Conservation (phyloP, 2,113 vertebrate species). For the Salvelinus fontinalis region DNA sequence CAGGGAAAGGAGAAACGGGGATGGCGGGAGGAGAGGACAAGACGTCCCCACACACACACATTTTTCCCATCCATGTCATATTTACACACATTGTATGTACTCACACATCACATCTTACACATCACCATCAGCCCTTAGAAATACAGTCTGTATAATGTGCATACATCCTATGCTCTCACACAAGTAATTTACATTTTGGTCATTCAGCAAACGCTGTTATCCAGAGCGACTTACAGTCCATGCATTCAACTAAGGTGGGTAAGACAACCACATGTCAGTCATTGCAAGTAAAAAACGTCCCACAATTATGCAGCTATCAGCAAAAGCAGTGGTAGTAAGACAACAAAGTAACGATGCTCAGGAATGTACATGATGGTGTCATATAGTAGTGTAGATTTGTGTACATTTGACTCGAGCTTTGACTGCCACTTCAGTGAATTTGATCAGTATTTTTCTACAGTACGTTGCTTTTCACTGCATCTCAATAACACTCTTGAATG, state of each 20-base stretch:
- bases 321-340: too few species aligned
- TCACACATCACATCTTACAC: neutral
- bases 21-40: conserved; percentile 29
- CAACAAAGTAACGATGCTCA: neutral
- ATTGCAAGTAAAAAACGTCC: too few species aligned
- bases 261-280: too few species aligned
- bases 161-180: too few species aligned
- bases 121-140: neutral
- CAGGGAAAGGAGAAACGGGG: conserved; percentile 44
- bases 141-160: too few species aligned
- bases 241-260: too few species aligned
- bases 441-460: conserved; percentile 15
- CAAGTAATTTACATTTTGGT: too few species aligned
- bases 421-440: conserved; percentile 31
- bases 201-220: too few species aligned
- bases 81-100: conserved; percentile 29
- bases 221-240: too few species aligned
- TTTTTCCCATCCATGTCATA: conserved; percentile 19
- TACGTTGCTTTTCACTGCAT: neutral
- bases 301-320: too few species aligned
- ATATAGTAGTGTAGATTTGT: neutral
- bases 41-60: neutral
- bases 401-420: neutral
- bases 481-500: conserved; percentile 17
- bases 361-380: neutral